Conservation (phyloP, 2,888 invertebrate species). For the Melinaea marsaeus region DNA sequence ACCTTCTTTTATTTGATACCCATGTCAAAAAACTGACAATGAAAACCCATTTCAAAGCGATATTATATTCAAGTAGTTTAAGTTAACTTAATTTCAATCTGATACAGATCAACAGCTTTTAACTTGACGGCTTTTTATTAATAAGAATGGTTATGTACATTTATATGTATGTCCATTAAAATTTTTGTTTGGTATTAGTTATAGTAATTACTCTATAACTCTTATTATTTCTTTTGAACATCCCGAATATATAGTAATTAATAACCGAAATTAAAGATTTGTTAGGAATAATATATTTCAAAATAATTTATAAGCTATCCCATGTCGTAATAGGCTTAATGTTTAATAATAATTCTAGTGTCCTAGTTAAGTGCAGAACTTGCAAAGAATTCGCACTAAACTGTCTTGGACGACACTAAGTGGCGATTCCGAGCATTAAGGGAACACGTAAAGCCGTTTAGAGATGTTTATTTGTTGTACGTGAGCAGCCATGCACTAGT, state of each 20-base stretch:
- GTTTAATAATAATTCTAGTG: slow-evolving; percentile 21
- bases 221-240: too few relatives aligned
- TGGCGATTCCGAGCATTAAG: slow-evolving; percentile 30
- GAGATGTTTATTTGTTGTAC: slow-evolving; percentile 56
- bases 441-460: slow-evolving; percentile 52
- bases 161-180: too few relatives aligned
- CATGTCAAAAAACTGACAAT: slow-evolving; percentile 6
- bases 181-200: too few relatives aligned
- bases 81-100: not conserved
- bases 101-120: too few relatives aligned
- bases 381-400: slow-evolving; percentile 29
- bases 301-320: not conserved
- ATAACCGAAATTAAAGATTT: not conserved
- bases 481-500: slow-evolving; percentile 48
- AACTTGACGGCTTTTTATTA: too few relatives aligned
- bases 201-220: too few relatives aligned
- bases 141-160: too few relatives aligned
- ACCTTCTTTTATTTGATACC: slow-evolving; percentile 3
- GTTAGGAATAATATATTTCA: not conserved
- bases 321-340: slow-evolving; percentile 8
- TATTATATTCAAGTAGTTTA: not conserved
- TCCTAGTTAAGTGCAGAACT: slow-evolving; percentile 12
- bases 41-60: slow-evolving; percentile 1
- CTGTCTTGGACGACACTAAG: slow-evolving; percentile 26
- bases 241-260: too few relatives aligned